These are phyloP conservation scores for Falco biarmicus DNA, from an alignment of 2,797 vertebrate species.

Conservation along the genomic window DNA sequence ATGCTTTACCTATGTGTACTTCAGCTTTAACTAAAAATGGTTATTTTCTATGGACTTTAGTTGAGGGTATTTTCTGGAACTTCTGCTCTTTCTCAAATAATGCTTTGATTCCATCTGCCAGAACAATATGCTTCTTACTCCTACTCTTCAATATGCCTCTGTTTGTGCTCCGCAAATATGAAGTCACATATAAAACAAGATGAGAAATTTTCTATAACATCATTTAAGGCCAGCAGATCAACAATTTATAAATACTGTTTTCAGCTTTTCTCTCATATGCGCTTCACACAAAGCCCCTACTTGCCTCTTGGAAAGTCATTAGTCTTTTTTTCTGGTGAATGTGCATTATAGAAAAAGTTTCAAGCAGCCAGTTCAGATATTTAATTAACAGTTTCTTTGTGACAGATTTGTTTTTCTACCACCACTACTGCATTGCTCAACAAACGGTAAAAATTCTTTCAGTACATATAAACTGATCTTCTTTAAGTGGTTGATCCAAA, in stretches of 20 bases:
- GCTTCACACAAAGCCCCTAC: neutral
- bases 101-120: constrained; percentile 27
- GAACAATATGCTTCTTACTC: constrained; percentile 31
- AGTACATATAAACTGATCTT: neutral
- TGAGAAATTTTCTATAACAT: neutral
- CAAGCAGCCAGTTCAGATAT: neutral
- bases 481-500: neutral
- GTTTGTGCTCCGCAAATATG: neutral
- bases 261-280: neutral
- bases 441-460: neutral
- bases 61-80: neutral
- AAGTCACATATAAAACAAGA: constrained; percentile 24
- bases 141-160: constrained; percentile 25
- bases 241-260: neutral
- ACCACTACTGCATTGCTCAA: neutral
- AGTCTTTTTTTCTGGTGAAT: neutral
- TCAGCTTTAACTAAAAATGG: neutral
- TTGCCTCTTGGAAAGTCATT: neutral
- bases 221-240: constrained; percentile 5
- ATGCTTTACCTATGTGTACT: neutral
- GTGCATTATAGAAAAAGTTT: neutral
- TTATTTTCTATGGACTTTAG: neutral
- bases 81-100: constrained; percentile 3
- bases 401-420: constrained; percentile 10
- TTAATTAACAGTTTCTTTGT: neutral